Conservation (phyloP, 2,888 invertebrate genomes). For the Germaria angustata region DNA sequence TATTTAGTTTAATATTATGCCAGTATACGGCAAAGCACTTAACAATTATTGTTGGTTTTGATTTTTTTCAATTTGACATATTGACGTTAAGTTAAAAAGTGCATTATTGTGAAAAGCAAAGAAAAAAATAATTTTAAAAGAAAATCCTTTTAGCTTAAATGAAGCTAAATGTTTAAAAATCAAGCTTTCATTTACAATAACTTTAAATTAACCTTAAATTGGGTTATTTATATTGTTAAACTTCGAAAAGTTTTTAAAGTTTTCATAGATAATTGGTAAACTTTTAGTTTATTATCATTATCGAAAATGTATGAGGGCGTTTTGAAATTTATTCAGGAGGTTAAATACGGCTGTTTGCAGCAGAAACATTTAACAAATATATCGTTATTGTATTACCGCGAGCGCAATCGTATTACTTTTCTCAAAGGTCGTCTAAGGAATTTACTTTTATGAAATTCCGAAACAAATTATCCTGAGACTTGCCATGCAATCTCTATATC, state of each 20-base stretch:
- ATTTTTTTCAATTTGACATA: slow-evolving; percentile 76
- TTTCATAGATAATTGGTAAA: neutral
- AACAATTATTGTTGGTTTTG: slow-evolving; percentile 47
- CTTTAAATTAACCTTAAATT: neutral
- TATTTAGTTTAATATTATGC: slow-evolving; percentile 12
- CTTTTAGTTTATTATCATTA: neutral
- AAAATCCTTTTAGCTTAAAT: slow-evolving; percentile 11
- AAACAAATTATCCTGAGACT: no score
- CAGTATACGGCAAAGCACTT: slow-evolving; percentile 45
- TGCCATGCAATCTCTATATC: no score
- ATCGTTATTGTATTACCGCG: no score
- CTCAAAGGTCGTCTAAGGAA: no score
- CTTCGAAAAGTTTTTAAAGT: no score
- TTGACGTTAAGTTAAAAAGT: slow-evolving; percentile 76
- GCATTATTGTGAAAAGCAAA: slow-evolving; percentile 70
- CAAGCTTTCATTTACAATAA: neutral
- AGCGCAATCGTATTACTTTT: no score
- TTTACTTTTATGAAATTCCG: no score
- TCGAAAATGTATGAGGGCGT: no score
- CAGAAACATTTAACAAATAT: no score
- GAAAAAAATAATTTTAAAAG: neutral
- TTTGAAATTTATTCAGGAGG: no score
- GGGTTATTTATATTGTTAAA: neutral
- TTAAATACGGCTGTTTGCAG: no score
- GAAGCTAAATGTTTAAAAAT: neutral